Conservation (phyloP, 2,113 vertebrate species). For the Scytalopus superciliaris region DNA sequence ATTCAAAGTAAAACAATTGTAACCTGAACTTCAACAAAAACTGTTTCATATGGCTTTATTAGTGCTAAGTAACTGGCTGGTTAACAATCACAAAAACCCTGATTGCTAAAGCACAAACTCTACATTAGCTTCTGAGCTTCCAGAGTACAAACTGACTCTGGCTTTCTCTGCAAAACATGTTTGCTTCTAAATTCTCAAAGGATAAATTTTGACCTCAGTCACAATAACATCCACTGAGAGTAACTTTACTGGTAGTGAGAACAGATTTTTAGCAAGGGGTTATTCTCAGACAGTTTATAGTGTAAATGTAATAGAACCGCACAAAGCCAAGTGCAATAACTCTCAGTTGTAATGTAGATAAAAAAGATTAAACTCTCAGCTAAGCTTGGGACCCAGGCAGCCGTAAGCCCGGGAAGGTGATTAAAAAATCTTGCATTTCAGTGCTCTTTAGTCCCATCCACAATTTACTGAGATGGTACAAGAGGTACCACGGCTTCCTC, state of each 20-base stretch:
- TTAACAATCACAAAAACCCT: neutral
- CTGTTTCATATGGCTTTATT: neutral
- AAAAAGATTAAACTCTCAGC: neutral
- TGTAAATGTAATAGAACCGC: neutral
- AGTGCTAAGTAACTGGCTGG: neutral
- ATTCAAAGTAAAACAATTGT: neutral
- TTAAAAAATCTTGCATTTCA: neutral
- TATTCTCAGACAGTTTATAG: neutral
- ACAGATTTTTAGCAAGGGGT: neutral
- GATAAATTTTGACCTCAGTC: neutral
- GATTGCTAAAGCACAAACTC: neutral
- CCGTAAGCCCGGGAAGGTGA: neutral
- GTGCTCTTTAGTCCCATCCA: rapidly evolving
- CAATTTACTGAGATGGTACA: too few relatives aligned
- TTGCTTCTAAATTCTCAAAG: neutral
- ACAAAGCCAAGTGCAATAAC: neutral
- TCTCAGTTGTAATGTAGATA: neutral
- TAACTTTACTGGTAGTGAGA: neutral
- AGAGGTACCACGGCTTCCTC: neutral
- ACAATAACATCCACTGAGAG: neutral
- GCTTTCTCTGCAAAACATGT: neutral
- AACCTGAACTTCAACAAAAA: neutral
- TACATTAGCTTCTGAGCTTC: neutral
- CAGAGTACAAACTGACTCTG: neutral
- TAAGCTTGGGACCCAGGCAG: neutral